Base-by-base conservation (phyloP, 2,113 vertebrate genomes). In the Vulpes vulpes region DNA sequence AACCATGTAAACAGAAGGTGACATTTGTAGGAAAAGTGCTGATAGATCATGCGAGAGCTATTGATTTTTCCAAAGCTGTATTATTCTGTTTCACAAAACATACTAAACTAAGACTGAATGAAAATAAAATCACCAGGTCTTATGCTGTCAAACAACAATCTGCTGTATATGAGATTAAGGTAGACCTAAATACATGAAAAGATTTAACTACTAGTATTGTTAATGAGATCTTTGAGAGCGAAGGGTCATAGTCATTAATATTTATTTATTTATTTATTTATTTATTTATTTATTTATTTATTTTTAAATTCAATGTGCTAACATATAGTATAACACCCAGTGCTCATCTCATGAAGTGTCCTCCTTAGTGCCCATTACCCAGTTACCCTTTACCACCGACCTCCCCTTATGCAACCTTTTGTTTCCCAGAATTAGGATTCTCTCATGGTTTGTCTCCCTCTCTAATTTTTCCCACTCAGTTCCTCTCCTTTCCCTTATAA, bases 31-130 rank as follows among this genome's bases (percentile, higher is more conserved):
- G 30, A 80, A 88, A 74, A 27, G 51, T 35, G 38, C 22, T 95
- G 32, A n/a, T 65, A 87, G 62, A 73, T 55, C 49, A 57, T 91
- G 17, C 27, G 17, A 84, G 51, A 74, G 20, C 19, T 78, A n/a
- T 38, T 93, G 90, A 43, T 82, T 76, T 94, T 97, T 89, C 85
- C 57, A 90, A 90, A 93, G 32, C 49, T 82, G 16, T 27, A 60
- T 73, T 78, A 69, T 86, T 86, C 25, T 83, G 32, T 83, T 89
- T 55, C 78, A 74, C 76, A 74, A 84, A 96, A 73, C 53, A 83
- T 79, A 94, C 23, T 55, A 35, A 94, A 80, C 30, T 67, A 90
- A 91, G 20, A 71, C 30, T n/a, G 19, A 91, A 84, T 84, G 57
- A 76, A 93, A 91, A 65, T 57, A 60, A 95, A 97, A 89, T 38